phyloP scores from a whole-genome alignment of 2,797 vertebrate species.

The Todus mexicanus region DNA sequence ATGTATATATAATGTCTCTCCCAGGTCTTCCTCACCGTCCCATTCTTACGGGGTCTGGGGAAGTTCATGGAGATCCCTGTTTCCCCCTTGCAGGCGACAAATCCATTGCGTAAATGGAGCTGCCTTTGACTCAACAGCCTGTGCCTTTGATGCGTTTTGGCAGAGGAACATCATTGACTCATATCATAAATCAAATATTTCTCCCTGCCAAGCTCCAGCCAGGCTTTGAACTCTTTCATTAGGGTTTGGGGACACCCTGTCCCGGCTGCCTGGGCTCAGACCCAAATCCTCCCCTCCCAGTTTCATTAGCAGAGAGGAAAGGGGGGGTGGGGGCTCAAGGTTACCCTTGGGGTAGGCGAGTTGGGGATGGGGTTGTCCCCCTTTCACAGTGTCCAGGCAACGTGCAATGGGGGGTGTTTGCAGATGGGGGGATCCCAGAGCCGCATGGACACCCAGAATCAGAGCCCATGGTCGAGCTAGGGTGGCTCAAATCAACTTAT shows the following conservation, averaged over 20 bases:
- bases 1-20: not conserved
- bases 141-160: slow-evolving; percentile 21
- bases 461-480: not conserved
- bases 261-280: not conserved
- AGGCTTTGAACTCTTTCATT: not conserved
- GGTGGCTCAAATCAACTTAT: not conserved
- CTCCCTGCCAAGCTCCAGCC: not conserved
- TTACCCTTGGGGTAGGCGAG: not conserved
- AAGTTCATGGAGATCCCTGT: not conserved
- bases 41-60: accelerated
- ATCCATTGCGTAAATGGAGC: slow-evolving; percentile 6
- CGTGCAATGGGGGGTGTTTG: accelerated
- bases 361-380: not conserved
- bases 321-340: not conserved
- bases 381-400: accelerated
- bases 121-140: slow-evolving; percentile 45
- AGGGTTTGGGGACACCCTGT: slow-evolving; percentile 44
- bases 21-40: not conserved
- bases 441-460: no score
- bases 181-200: slow-evolving; percentile 26
- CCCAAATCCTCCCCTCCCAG: not conserved
- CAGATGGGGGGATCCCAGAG: no score
- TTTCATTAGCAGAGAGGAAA: not conserved
- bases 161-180: slow-evolving; percentile 32
- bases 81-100: not conserved